These are phyloP conservation scores for Actinia tenebrosa DNA, from an alignment of 64 coral and sea anemone species.

Conservation along the genomic window DNA sequence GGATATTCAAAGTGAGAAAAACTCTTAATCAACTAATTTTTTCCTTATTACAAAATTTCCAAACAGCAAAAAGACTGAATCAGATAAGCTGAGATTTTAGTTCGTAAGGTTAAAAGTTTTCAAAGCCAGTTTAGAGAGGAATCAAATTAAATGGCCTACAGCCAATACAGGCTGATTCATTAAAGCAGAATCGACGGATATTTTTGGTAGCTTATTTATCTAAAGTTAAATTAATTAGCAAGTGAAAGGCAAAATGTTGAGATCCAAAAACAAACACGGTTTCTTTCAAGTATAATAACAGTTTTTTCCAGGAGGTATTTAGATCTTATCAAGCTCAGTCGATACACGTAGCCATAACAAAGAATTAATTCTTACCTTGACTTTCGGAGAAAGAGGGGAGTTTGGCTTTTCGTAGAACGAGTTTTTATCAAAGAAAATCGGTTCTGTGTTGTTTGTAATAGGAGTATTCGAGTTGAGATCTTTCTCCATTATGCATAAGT, in stretches of 20 bases:
- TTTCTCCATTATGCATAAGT: conserved; percentile 96
- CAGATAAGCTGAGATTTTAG: not conserved
- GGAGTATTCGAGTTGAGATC: conserved; percentile 63
- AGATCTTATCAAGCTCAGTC: not conserved
- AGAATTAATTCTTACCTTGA: conserved; percentile 59
- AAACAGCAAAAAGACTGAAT: not conserved
- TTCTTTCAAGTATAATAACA: not conserved
- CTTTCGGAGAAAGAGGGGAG: conserved; percentile 68
- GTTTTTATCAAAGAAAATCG: conserved; percentile 25
- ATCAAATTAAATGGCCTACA: not conserved
- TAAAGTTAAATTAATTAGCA: not conserved
- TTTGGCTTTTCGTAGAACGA: conserved; percentile 30
- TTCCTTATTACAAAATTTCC: not conserved
- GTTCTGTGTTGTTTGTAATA: conserved; percentile 19
- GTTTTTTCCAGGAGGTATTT: not conserved
- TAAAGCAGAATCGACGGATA: not conserved
- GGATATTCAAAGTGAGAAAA: not conserved
- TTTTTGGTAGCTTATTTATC: not conserved
- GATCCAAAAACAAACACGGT: not conserved
- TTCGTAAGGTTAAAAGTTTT: not conserved
- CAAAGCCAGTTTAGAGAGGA: not conserved
- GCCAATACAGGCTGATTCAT: not conserved
- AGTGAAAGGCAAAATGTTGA: not conserved
- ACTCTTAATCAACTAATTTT: not conserved
- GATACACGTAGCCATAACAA: not conserved